Evolutionary conservation across 2,797 vertebrate genomes (phyloP), one percentile per base, ranked within the genome.

Genomic region (Hipposideros larvatus): DNA sequence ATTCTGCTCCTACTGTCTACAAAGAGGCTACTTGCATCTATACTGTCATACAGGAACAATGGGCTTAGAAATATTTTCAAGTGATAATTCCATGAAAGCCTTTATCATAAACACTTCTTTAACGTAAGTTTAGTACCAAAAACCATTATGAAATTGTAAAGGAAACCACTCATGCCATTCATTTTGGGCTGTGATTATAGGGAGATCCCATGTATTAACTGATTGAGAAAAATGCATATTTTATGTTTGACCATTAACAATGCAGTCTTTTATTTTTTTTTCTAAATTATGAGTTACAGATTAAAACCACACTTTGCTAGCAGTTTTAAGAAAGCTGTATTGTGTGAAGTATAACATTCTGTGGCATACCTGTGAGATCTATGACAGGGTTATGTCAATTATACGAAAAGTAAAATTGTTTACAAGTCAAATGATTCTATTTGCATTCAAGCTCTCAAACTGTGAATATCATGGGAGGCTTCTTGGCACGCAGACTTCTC

Each of bases 401-500:
- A 48, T 43, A 48, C 92, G 59, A 26, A 22, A 97, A 65, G 63
- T 80, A 97, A 96, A 96, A 84, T 82, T 97, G 37, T 98, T 97
- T 97, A 66, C 82, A 96, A 93, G 79, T 97, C 79, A 95, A 84
- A 61, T 46, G 91, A 96, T 41, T 21, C 83, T 53, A 74, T 90
- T 82, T 94, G 26, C 93, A 66, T 87, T 95, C 41, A 95, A 90
- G 34, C 18, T 77, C 79, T 97, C 87, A 98, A 68, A 97, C 53
- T 96, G 95, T 94, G 97, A 51, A 24, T 97, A 87, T 77, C 94
- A 92, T 4, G 59, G 90, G 84, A 98, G 1, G 4, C 21, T 97
- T 96, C 82, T 78, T 98, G 94, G 87, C 97, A 91, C 77, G 91
- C 51, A 97, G 61, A 93, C 96, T 51, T 93, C 83, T 98, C 96